phyloP scores from a whole-genome alignment of 1,140 invertebrate genomes.

The Paralvinella palmiformis region DNA sequence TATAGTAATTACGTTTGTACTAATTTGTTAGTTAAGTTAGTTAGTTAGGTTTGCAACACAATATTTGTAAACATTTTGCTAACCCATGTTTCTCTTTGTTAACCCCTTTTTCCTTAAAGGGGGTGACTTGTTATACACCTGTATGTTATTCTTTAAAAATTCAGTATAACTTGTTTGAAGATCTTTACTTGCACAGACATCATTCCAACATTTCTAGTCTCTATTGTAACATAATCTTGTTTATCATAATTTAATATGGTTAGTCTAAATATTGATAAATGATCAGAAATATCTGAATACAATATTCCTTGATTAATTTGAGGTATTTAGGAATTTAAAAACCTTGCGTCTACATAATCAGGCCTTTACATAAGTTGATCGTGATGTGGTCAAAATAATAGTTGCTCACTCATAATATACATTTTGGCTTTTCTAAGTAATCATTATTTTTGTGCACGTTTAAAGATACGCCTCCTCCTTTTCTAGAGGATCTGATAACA shows the following conservation, averaged over 20 bases:
- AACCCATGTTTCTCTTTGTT: neutral
- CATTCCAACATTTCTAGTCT: neutral
- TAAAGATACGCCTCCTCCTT: too few species aligned
- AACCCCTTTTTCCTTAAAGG: neutral
- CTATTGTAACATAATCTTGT: neutral
- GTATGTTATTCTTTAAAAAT: neutral
- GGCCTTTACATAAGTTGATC: too few species aligned
- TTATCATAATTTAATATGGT: neutral
- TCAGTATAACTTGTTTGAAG: slow-evolving; percentile 1
- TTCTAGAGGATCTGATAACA: too few species aligned
- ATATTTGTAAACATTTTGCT: neutral
- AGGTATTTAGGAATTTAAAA: too few species aligned
- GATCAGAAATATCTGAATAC: neutral
- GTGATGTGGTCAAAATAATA: too few species aligned
- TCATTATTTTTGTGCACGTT: too few species aligned
- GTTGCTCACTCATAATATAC: too few species aligned
- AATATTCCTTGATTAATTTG: neutral
- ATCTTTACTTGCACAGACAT: neutral
- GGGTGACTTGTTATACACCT: neutral
- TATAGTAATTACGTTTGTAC: slow-evolving; percentile 6
- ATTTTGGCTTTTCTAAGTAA: too few species aligned
- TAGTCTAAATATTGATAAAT: neutral
- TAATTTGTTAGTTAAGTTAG: neutral
- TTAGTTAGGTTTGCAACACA: neutral
- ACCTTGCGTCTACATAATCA: too few species aligned